These are phyloP conservation scores for Meloidogyne exigua DNA, from an alignment of 1,140 invertebrate genomes.

Conservation along the genomic window DNA sequence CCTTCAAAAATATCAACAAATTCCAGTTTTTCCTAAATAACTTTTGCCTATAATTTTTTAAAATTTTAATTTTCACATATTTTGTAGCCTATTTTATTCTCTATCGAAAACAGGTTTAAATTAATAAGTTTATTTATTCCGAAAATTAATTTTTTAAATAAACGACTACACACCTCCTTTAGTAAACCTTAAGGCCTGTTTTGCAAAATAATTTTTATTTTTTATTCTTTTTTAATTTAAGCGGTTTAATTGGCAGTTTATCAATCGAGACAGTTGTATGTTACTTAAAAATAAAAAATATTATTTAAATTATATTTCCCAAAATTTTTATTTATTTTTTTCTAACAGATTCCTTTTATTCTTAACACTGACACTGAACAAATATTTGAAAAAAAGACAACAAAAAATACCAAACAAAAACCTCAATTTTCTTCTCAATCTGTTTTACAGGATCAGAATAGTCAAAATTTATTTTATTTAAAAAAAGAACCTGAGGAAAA, in stretches of 20 bases:
- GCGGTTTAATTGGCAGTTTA: neutral
- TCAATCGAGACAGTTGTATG: neutral
- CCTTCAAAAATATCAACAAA: no score
- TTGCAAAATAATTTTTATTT: slow-evolving; percentile 66
- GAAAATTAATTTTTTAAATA: no score
- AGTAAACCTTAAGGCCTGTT: neutral
- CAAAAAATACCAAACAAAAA: neutral
- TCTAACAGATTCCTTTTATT: neutral
- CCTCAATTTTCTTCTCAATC: neutral
- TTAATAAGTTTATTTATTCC: no score
- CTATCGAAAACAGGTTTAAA: no score
- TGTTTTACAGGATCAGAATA: neutral
- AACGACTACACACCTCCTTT: no score
- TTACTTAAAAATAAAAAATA: neutral
- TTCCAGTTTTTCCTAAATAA: no score
- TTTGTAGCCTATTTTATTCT: no score
- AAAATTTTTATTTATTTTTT: neutral
- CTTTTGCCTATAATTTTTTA: no score
- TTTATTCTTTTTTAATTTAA: neutral
- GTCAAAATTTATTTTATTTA: neutral
- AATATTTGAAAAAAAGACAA: neutral
- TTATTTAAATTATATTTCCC: neutral
- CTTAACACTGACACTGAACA: neutral
- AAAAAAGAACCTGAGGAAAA: neutral
- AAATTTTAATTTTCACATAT: no score